A percentile compares a stretch with the other conserved stretches of the same genome.
Conservation (phyloP, 2,113 vertebrate species). For the Columba livia region DNA sequence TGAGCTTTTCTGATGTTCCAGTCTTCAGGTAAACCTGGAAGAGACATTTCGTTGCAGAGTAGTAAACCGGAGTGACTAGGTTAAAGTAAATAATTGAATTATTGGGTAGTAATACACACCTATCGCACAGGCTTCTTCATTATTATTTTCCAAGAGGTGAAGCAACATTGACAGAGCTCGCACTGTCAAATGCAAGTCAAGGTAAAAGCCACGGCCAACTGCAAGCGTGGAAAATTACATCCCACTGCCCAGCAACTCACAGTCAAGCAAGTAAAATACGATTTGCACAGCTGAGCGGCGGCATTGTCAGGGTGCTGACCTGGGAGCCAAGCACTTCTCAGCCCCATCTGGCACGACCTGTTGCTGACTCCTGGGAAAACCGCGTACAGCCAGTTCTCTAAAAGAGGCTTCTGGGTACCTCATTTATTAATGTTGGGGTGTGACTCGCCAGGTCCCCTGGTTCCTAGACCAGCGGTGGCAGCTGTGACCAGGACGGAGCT, state of each 20-base stretch:
- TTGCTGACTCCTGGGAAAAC: background rate
- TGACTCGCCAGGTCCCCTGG: background rate
- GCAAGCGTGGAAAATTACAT: slow-evolving; percentile 56
- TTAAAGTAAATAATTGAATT: background rate
- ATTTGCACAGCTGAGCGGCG: slow-evolving; percentile 57
- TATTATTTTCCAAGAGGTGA: background rate
- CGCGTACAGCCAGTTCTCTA: background rate
- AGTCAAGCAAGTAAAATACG: slow-evolving; percentile 44
- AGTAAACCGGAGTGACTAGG: background rate
- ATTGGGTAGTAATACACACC: background rate
- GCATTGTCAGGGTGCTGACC: slow-evolving; percentile 15
- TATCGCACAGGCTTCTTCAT: background rate
- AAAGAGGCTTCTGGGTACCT: background rate
- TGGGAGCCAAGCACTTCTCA: slow-evolving; percentile 14
- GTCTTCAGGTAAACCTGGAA: background rate
- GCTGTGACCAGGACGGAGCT: background rate
- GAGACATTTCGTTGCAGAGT: background rate
- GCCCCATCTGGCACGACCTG: background rate
- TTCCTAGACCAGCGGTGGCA: background rate
- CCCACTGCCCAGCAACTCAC: slow-evolving; percentile 42
- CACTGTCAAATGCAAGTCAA: background rate
- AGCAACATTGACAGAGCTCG: background rate
- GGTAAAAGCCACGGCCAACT: background rate
- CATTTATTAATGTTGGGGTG: background rate
- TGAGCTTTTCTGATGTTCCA: background rate